Evolutionary conservation across 2,113 vertebrate species (phyloP), one percentile per base, ranked within the genome.

Genomic region (Pteropus alecto): DNA sequence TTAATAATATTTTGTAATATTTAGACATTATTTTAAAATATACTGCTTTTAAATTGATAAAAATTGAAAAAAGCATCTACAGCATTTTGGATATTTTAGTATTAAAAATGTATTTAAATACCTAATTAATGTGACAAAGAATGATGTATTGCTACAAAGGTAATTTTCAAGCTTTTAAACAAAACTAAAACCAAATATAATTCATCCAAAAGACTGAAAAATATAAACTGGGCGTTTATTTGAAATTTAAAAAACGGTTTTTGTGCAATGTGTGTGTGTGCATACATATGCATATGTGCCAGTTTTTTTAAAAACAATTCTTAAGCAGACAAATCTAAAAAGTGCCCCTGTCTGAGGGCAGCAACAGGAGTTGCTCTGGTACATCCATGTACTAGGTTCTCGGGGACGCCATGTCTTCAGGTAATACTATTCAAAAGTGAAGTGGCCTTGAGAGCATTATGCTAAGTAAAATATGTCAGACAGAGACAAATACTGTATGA

Each of bases 21-120:
- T 67, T 77, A 84, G 95, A 92, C 74, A 63, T 65, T 95, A 65
- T 93, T 91, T 61, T 70, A 97, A 94, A 97, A 77, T 95, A 24
- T 76, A 88, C 6, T 38, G 96, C 21, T 77, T 73, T 86, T 79
- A 83, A 88, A 81, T 54, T 95, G 85, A 43, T 83, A 77, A 95
- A 63, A 97, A 86, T n/a, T 93, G 81, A 84, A 97, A 94, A 58
- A 41, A 94, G 95, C 46, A 71, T 83, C 74, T 84, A 93, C 2
- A 92, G 70, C 70, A 79, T 87, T 90, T 90, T 92, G 58, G 51
- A 82, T 81, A 87, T 74, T 65, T 83, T 95, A 86, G 35, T 48
- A 81, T 92, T 96, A 96, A 92, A 51, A 83, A 0, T 90, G 9
- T 73, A 63, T 65, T 41, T 85, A 35, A 84, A 95, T 83, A 90